Conservation (phyloP, 2,888 invertebrate genomes). For the Anaspis maculata region DNA sequence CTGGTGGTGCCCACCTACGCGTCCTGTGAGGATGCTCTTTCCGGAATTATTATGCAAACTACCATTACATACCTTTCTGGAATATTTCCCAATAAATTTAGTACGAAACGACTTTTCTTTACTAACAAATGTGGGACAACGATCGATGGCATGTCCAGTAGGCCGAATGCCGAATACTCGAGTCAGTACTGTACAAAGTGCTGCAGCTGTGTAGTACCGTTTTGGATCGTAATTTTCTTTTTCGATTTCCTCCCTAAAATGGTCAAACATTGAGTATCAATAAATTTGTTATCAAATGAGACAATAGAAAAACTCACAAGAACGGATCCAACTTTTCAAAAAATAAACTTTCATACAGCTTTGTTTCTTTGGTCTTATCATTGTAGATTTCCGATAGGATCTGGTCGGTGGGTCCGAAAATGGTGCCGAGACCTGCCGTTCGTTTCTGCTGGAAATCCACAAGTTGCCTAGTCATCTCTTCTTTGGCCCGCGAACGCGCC, state of each 20-base stretch:
- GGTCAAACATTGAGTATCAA: background rate
- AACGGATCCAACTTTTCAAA: slow-evolving; percentile 63
- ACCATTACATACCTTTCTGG: slow-evolving; percentile 27
- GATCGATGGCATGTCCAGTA: slow-evolving; percentile 55
- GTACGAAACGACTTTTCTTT: slow-evolving; percentile 72
- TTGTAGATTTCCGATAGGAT: slow-evolving; percentile 70
- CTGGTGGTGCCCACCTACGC: too few relatives aligned
- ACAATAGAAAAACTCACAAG: slow-evolving; percentile 54
- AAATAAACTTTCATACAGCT: slow-evolving; percentile 65
- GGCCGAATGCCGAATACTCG: slow-evolving; percentile 66
- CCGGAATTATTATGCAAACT: too few relatives aligned
- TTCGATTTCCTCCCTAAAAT: slow-evolving; percentile 53
- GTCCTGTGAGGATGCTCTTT: too few relatives aligned
- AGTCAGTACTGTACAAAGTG: slow-evolving; percentile 70
- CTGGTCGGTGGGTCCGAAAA: slow-evolving; percentile 82
- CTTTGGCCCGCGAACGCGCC: slow-evolving; percentile 74
- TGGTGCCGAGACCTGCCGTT: slow-evolving; percentile 78
- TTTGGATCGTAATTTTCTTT: slow-evolving; percentile 51
- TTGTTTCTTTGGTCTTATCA: slow-evolving; percentile 68
- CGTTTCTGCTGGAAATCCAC: slow-evolving; percentile 78
- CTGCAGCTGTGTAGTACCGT: slow-evolving; percentile 64
- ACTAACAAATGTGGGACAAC: slow-evolving; percentile 75
- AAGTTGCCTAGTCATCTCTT: slow-evolving; percentile 71
- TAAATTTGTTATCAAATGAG: too few relatives aligned
- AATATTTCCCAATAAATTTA: slow-evolving; percentile 51